Percentiles rank a stretch among this genome's conserved stretches.
Evolutionary conservation across 2,113 vertebrate genomes (phyloP).

Genomic region (Antigone vipio): DNA sequence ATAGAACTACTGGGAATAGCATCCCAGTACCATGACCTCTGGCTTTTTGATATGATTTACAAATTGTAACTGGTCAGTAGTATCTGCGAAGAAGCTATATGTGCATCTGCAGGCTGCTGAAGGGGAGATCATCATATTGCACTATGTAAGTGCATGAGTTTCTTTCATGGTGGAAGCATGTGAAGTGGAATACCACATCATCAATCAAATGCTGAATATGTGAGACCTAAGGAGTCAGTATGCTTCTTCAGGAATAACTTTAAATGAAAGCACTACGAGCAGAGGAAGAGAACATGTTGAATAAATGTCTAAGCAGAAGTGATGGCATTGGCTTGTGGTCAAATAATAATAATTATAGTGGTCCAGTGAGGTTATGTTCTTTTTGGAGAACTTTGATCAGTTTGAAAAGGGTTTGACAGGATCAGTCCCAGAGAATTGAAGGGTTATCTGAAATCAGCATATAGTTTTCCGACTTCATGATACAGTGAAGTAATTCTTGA

Average conservation of each 20-base stretch:
- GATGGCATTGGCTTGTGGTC: not conserved
- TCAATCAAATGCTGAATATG: not conserved
- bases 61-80: not conserved
- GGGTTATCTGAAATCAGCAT: not conserved
- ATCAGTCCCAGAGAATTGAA: not conserved
- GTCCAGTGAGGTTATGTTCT: not conserved
- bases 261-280: not conserved
- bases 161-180: not conserved
- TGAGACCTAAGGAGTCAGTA: not conserved
- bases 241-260: not conserved
- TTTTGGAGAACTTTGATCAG: not conserved
- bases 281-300: not conserved
- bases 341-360: not conserved
- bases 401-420: not conserved
- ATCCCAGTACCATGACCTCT: not conserved
- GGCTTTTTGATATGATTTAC: not conserved
- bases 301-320: not conserved
- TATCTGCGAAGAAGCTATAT: not conserved
- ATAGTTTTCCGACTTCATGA: not conserved
- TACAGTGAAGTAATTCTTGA: not conserved
- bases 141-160: not conserved
- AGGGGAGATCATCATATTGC: not conserved
- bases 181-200: not conserved
- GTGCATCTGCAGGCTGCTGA: not conserved
- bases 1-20: not conserved